Base-by-base conservation (phyloP, 2,113 vertebrate genomes). In the Dendropsophus ebraccatus region DNA sequence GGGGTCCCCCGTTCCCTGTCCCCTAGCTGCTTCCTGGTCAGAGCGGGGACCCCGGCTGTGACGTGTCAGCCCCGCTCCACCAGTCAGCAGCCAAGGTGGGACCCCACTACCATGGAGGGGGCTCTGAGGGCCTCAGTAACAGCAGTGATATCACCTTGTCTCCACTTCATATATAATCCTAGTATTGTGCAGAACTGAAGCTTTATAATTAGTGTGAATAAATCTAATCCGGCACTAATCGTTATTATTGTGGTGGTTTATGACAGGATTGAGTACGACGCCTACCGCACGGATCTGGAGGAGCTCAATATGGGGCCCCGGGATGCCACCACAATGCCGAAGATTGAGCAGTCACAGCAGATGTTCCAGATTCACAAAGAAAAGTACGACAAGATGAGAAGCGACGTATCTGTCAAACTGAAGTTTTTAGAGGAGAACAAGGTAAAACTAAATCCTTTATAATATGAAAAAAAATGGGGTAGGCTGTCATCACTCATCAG, bases 361-460 rank as follows among this genome's bases (percentile, higher is more conserved):
- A 91, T 96, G 74, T 99, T 99, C 91, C 97, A 99, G 92, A 73
- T 93, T 70, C 93, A 99, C 90, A 96, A 98, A 28, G 98, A 99
- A 90, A 99, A 99, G 91, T 99, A 97, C 0, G 97, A 99, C 90
- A 97, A 95, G 93, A 99, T 99, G 96, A 94, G 98, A 75, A 97
- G 92, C 14, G 96, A 97, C 41, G 96, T 99, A 75, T 96, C 97
- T 1, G 77, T 99, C 90, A 99, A 99, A 90, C 93, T 99, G 84
- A 99, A 97, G 89, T 99, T 99, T 91, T 93, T 99, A 88, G 97
- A 99, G 88, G 98, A 99, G 95, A 99, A 99, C 92, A 99, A 99
- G 97, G 98, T 98, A 89, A 92, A 75, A 56, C 28, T 49, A 16
- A 9, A n/a, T n/a, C 28, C 10, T 32, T 21, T 72, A 72, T 52